Evolutionary conservation across 2,113 vertebrate genomes (phyloP).

Genomic region (Albula goreensis): DNA sequence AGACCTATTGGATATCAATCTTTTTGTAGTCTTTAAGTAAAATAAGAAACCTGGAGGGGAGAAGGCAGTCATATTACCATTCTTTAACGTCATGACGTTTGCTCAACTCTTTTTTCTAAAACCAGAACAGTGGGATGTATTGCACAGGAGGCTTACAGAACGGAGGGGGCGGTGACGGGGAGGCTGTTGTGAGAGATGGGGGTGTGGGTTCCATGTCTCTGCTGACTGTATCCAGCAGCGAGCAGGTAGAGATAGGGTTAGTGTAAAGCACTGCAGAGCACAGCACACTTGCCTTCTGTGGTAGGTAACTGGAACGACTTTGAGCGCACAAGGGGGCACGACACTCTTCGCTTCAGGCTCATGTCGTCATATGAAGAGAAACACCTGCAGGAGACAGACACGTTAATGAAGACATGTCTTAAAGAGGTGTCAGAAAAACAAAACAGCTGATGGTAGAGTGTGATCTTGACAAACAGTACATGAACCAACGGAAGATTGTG

Average conservation of each 20-base stretch:
- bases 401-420: too few species aligned
- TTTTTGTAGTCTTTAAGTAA: background rate
- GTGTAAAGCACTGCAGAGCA: background rate
- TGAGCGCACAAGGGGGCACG: conserved; percentile 90
- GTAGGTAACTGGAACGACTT: conserved; percentile 90
- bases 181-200: background rate
- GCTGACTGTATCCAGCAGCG: background rate
- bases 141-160: background rate
- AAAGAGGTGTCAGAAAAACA: background rate
- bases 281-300: conserved; percentile 80
- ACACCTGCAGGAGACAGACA: conserved; percentile 73
- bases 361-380: conserved; percentile 97
- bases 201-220: background rate
- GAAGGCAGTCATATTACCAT: background rate
- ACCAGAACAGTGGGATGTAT: background rate
- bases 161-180: background rate
- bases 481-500: background rate
- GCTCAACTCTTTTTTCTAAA: background rate
- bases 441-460: background rate
- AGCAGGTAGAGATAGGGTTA: background rate
- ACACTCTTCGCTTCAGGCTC: conserved; percentile 91
- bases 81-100: background rate
- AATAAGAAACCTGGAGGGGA: background rate
- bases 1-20: background rate
- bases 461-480: too few species aligned